phyloP scores from a whole-genome alignment of 2,113 vertebrate genomes.

The Oriolus oriolus region DNA sequence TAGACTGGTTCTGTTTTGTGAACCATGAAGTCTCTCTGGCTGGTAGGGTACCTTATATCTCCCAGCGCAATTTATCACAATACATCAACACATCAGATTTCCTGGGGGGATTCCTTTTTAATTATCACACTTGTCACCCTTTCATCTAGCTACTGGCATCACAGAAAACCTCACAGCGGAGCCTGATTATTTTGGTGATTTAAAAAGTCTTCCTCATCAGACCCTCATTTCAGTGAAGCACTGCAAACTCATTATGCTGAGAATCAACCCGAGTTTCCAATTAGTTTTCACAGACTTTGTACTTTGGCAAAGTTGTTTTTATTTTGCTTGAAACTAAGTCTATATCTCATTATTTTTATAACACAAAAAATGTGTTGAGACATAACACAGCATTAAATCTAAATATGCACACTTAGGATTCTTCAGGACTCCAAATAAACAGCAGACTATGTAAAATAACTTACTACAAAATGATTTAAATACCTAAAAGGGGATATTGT shows the following conservation, averaged over 20 bases:
- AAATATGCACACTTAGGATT: background rate
- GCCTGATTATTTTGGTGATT: background rate
- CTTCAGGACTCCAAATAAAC: background rate
- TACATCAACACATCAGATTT: background rate
- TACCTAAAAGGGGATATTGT: background rate
- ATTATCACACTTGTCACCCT: constrained; percentile 14
- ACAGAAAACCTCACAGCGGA: background rate
- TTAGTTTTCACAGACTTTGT: constrained; percentile 6
- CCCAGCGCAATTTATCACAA: background rate
- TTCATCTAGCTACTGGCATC: background rate
- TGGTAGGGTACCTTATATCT: background rate
- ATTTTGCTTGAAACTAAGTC: constrained; percentile 18
- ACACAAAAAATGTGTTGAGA: background rate
- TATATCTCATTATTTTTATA: constrained; percentile 27
- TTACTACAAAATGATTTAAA: background rate
- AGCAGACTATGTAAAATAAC: background rate
- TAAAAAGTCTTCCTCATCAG: background rate
- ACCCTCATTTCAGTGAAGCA: background rate
- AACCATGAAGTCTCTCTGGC: background rate
- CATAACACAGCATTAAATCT: background rate
- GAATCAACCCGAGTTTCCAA: background rate
- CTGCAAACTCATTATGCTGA: background rate
- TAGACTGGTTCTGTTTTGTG: background rate
- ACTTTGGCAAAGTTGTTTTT: background rate
- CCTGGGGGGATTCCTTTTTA: background rate